Evolutionary conservation across 2,797 vertebrate genomes (phyloP).

Genomic region (Lacerta bilineata): DNA sequence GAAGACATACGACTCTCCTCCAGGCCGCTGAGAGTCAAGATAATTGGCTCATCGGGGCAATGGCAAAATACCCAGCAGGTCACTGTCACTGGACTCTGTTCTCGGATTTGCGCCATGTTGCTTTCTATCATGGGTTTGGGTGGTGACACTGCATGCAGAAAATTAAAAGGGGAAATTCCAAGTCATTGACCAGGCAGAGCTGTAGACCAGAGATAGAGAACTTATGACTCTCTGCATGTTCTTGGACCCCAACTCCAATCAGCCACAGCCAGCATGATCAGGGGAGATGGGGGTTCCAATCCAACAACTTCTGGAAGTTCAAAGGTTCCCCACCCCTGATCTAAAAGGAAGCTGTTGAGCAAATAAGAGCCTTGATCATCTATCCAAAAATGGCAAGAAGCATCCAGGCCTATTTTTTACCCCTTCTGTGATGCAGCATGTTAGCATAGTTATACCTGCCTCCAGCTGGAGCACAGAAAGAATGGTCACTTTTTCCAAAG

Average conservation of each 20-base stretch:
- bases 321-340: too few species aligned
- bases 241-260: too few species aligned
- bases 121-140: neutral
- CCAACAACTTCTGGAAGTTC: too few species aligned
- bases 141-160: neutral
- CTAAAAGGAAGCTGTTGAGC: neutral
- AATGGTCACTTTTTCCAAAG: neutral
- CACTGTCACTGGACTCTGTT: accelerated
- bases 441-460: neutral
- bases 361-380: neutral
- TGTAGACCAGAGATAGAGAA: too few species aligned
- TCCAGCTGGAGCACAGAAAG: too few species aligned
- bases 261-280: too few species aligned
- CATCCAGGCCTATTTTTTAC: too few species aligned
- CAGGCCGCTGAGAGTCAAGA: neutral
- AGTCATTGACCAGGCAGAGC: neutral
- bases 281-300: too few species aligned
- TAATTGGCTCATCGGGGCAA: neutral
- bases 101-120: accelerated
- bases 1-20: accelerated
- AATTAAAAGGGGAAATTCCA: neutral
- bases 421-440: neutral
- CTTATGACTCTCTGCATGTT: too few species aligned
- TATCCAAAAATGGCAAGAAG: neutral
- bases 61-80: neutral